These are phyloP conservation scores for Tinamus major DNA, from an alignment of 2,797 vertebrate genomes.

Conservation along the genomic window DNA sequence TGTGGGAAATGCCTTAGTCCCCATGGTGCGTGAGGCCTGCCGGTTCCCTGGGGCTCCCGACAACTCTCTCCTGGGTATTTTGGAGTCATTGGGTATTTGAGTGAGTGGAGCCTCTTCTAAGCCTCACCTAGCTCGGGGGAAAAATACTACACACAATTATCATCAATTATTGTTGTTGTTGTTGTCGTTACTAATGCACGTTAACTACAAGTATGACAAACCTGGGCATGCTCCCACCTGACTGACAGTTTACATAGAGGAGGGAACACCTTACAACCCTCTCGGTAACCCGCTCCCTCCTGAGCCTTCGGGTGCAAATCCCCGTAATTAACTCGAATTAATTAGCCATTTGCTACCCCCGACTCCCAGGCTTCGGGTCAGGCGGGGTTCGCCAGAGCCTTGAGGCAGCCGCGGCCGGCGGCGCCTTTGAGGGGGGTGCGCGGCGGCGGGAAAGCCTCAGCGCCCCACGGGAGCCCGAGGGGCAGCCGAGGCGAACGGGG, in stretches of 20 bases:
- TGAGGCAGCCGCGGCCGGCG: fast-evolving
- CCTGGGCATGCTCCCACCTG: no score
- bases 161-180: no score
- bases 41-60: no score
- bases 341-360: not conserved
- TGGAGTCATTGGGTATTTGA: not conserved
- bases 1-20: not conserved
- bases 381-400: not conserved
- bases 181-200: not conserved
- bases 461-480: not conserved
- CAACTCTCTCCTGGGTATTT: no score
- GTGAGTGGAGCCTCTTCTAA: not conserved
- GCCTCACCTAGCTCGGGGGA: not conserved
- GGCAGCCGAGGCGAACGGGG: not conserved
- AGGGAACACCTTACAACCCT: not conserved
- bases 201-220: not conserved
- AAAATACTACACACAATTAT: not conserved
- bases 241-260: not conserved
- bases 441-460: not conserved
- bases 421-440: not conserved
- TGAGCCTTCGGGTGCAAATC: not conserved
- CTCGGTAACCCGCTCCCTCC: not conserved
- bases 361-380: fast-evolving
- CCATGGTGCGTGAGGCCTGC: not conserved
- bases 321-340: not conserved